These are phyloP conservation scores for Cephalopholis sonnerati DNA, from an alignment of 2,113 vertebrate species.

Conservation along the genomic window DNA sequence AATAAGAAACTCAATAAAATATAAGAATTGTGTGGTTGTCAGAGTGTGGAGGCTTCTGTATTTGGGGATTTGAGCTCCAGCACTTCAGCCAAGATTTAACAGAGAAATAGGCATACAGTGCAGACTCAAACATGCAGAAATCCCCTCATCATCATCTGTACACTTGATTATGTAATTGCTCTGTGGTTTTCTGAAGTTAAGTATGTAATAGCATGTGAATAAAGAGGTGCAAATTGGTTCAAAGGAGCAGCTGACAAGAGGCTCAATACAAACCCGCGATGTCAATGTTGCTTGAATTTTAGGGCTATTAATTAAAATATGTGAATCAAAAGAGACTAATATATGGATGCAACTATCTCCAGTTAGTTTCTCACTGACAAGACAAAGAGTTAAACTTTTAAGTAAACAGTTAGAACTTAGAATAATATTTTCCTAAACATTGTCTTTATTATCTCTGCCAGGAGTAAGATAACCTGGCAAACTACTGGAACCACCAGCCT, in stretches of 20 bases:
- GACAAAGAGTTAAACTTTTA: neutral
- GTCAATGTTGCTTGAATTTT: neutral
- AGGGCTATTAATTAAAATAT: conserved; percentile 4
- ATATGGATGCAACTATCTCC: neutral
- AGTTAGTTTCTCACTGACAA: neutral
- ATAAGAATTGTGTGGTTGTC: conserved; percentile 25
- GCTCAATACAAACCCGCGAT: neutral
- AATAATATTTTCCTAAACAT: neutral
- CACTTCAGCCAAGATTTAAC: conserved; percentile 28
- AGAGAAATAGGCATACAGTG: conserved; percentile 8
- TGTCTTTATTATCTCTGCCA: neutral
- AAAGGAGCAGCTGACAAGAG: neutral
- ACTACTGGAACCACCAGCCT: too few species aligned
- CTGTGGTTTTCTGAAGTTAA: conserved; percentile 12
- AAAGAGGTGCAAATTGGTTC: neutral
- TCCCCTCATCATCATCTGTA: neutral
- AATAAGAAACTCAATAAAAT: conserved; percentile 50
- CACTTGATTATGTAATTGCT: conserved; percentile 14
- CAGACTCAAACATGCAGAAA: conserved; percentile 18
- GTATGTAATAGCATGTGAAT: conserved; percentile 7
- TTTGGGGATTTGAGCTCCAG: conserved; percentile 37
- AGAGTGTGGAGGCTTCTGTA: neutral
- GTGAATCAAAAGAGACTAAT: neutral
- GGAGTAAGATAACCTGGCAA: too few species aligned
- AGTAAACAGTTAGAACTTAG: neutral